Evolutionary conservation across 2,113 vertebrate genomes (phyloP).

Genomic region (Megalops atlanticus): DNA sequence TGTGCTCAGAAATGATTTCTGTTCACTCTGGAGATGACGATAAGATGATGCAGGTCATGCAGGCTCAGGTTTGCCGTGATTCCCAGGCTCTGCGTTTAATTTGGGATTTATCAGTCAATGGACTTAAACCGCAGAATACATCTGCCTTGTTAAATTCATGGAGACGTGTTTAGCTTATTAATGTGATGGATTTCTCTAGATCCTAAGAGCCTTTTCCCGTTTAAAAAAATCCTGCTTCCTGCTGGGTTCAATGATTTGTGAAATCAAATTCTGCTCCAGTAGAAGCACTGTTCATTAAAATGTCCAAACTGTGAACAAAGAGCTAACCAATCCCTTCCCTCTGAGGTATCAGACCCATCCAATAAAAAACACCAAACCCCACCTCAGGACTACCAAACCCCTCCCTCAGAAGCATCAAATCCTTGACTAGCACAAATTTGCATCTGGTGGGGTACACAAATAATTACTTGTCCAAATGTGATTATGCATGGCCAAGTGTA

Average conservation of each 20-base stretch:
- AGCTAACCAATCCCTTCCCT: not conserved
- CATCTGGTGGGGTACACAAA: too few species aligned
- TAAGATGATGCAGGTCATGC: constrained; percentile 19
- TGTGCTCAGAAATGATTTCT: constrained; percentile 18
- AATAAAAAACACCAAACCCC: not conserved
- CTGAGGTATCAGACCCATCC: not conserved
- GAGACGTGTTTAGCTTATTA: not conserved
- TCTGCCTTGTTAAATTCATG: not conserved
- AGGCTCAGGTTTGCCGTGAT: constrained; percentile 36
- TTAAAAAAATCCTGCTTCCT: too few species aligned
- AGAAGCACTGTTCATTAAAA: not conserved
- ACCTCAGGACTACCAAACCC: not conserved
- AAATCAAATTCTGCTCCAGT: not conserved
- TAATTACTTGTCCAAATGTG: not conserved
- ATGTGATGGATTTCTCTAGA: not conserved
- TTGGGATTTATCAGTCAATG: not conserved
- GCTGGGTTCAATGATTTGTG: too few species aligned
- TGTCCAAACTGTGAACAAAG: not conserved
- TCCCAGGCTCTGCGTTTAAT: constrained; percentile 21
- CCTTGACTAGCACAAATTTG: not conserved
- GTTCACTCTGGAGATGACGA: constrained; percentile 27
- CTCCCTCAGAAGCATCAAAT: not conserved
- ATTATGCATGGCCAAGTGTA: not conserved
- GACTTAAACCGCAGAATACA: not conserved
- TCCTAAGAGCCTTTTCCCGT: not conserved